Evolutionary conservation across 2,797 vertebrate genomes (phyloP).

Genomic region (Paedocypris micromegethes): DNA sequence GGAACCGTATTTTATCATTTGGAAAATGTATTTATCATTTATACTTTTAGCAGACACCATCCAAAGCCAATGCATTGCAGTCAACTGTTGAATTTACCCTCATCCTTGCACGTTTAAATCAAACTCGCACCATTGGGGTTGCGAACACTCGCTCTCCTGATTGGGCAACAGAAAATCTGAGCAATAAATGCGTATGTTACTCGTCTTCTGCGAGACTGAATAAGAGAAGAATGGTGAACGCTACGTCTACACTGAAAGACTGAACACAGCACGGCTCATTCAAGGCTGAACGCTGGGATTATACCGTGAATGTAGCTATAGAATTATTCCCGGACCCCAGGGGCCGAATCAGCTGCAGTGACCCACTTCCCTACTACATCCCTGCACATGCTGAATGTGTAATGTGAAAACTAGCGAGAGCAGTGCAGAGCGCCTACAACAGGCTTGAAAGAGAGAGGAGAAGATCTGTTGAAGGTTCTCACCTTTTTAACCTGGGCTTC

Average conservation of each 20-base stretch:
- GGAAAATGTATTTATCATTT: too few species aligned
- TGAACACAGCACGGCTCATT: not conserved
- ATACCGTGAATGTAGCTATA: conserved; percentile 4
- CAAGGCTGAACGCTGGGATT: not conserved
- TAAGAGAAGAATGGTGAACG: not conserved
- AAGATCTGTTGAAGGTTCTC: conserved; percentile 30
- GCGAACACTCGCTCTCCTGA: too few species aligned
- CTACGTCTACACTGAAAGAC: not conserved
- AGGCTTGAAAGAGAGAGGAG: not conserved
- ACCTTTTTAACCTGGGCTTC: conserved; percentile 89
- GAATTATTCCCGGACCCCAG: conserved; percentile 41
- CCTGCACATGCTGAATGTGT: not conserved
- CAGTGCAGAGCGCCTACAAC: not conserved
- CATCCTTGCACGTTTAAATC: too few species aligned
- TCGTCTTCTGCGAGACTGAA: too few species aligned
- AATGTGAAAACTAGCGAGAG: not conserved
- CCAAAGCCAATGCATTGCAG: too few species aligned
- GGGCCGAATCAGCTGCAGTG: conserved; percentile 25
- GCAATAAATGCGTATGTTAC: too few species aligned
- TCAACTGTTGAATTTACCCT: too few species aligned
- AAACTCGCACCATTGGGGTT: too few species aligned
- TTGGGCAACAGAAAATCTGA: too few species aligned
- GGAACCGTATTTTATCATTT: too few species aligned
- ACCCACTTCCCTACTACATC: conserved; percentile 36
- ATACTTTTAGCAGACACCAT: too few species aligned